Conservation (phyloP, 2,888 invertebrate species). For the Meiosimyza platycephala region DNA sequence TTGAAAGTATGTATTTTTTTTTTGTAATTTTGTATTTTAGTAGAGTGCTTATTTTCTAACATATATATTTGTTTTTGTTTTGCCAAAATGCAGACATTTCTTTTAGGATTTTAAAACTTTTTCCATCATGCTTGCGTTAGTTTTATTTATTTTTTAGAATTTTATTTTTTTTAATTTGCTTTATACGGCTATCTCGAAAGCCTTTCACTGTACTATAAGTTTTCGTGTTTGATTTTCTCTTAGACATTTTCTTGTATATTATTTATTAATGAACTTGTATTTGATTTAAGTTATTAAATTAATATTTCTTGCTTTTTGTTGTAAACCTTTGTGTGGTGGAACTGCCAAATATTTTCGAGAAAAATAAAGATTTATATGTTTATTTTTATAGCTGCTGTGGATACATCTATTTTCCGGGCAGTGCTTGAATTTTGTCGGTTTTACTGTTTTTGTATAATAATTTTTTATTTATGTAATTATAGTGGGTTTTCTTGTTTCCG, state of each 20-base stretch:
- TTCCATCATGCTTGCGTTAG: constrained; percentile 38
- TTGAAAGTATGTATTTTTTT: constrained; percentile 22
- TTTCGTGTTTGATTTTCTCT: constrained; percentile 27
- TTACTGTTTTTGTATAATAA: neutral
- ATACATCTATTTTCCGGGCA: constrained; percentile 33
- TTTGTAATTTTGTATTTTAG: constrained; percentile 31
- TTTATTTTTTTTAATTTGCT: constrained; percentile 1
- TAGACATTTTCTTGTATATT: constrained; percentile 29
- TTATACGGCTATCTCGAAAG: neutral
- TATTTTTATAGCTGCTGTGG: constrained; percentile 45
- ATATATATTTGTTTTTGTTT: constrained; percentile 33
- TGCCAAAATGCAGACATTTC: constrained; percentile 4
- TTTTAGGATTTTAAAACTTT: constrained; percentile 13
- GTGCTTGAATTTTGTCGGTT: neutral
- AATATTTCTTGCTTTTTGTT: neutral
- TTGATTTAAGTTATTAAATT: constrained; percentile 30
- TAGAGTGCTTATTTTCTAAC: constrained; percentile 43
- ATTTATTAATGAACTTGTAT: constrained; percentile 33
- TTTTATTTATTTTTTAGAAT: constrained; percentile 37
- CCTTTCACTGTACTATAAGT: constrained; percentile 1
- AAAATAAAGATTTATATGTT: neutral
- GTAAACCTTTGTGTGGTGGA: constrained; percentile 38
- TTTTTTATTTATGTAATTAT: too few species aligned
- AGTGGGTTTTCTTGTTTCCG: too few species aligned
- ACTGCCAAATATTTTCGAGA: constrained; percentile 19